Percentiles rank a stretch among this genome's conserved stretches.
phyloP scores from a whole-genome alignment of 92 coral and sea anemone species.

The Blastomussa wellsi region DNA sequence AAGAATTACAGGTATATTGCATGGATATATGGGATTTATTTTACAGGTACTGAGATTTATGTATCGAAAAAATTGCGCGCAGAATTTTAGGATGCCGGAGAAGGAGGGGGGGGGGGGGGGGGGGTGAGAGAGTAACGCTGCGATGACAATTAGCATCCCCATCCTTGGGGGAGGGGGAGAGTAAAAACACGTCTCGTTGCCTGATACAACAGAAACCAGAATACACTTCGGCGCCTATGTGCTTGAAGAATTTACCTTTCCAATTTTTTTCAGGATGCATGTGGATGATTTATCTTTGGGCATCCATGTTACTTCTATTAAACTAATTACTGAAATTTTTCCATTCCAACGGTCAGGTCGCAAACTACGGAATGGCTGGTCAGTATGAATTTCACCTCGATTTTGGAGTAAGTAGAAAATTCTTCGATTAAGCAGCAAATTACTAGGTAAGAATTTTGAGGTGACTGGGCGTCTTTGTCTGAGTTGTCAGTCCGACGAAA shows the following conservation, averaged over 20 bases:
- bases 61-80: not conserved
- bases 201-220: not conserved
- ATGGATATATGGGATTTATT: no score
- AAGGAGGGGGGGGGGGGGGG: no score
- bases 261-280: not conserved
- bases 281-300: not conserved
- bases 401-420: slow-evolving; percentile 72
- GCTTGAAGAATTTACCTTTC: not conserved
- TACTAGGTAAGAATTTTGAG: not conserved
- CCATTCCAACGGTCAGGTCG: slow-evolving; percentile 55
- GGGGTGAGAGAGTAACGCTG: no score
- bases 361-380: slow-evolving; percentile 97
- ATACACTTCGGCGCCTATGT: not conserved
- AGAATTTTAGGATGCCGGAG: no score
- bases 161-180: no score
- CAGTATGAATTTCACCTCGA: slow-evolving; percentile 90
- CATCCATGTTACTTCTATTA: not conserved
- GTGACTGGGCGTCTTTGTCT: no score
- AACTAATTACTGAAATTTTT: not conserved
- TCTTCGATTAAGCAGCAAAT: not conserved
- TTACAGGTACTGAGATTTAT: not conserved
- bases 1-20: slow-evolving; percentile 72
- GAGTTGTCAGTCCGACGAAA: no score
- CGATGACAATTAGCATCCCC: no score
- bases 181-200: not conserved